These are phyloP conservation scores for Cydia fagiglandana DNA, from an alignment of 1,140 invertebrate genomes.

Conservation along the genomic window DNA sequence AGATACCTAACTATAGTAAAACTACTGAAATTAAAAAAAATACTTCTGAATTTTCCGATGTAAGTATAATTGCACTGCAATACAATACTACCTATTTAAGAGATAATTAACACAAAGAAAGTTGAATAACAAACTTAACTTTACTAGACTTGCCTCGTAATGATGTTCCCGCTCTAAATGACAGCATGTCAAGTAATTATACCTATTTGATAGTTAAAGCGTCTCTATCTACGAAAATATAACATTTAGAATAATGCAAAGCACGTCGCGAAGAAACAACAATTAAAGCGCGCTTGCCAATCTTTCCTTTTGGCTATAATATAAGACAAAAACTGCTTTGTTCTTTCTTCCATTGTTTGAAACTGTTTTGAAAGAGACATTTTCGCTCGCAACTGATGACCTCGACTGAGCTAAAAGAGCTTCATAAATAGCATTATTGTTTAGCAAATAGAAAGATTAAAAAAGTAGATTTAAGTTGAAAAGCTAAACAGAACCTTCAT, in stretches of 20 bases:
- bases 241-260: not conserved
- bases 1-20: no score
- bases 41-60: no score
- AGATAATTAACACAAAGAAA: no score
- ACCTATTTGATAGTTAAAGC: no score
- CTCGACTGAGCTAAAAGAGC: not conserved
- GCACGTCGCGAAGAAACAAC: not conserved
- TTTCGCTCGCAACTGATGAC: not conserved
- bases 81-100: no score
- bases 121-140: no score
- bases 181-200: no score
- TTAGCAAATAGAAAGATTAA: not conserved
- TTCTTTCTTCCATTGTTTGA: constrained; percentile 3
- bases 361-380: not conserved
- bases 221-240: not conserved
- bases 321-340: constrained; percentile 7
- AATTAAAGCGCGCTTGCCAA: not conserved
- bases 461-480: not conserved
- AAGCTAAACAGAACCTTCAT: not conserved
- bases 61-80: no score
- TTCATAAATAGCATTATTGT: not conserved
- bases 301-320: not conserved
- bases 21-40: no score
- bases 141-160: no score
- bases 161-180: no score